Evolutionary conservation across 1,140 invertebrate species (phyloP), one percentile per base, ranked within the genome.

Genomic region (Scaptomyza hsui): DNA sequence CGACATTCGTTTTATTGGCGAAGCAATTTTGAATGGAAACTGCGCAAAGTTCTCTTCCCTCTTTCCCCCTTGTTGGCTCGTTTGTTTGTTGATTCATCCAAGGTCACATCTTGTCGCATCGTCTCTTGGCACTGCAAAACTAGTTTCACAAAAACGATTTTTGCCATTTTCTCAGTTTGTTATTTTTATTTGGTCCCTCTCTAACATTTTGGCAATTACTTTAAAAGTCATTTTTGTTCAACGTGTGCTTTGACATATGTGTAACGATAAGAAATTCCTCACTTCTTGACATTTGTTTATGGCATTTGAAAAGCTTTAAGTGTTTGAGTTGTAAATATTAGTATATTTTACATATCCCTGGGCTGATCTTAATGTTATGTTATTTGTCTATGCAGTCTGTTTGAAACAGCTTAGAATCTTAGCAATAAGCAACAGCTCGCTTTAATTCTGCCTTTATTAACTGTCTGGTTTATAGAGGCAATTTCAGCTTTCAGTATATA

Each of bases 1-100:
- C 74, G 81, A 78, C 78, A 88, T 86, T 67, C 82, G 82, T 68
- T 81, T 69, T 86, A 86, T 82, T 78, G 81, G 19, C 73, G 52
- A 62, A 72, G 48, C 70, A 64, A 82, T 86, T 29, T 86, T 88
- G 81, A 88, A 82, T 86, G 65, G 65, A 24, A 52, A 59, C 53
- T 52, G 55, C 52, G 57, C 49, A 72, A 62, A 60, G 72, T 72
- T 56, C 32, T 52, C 26, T 24, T 51, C 59, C 51, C 18, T 62
- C 56, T 32, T 71, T 76, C 64, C 19, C 67, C 47, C 55, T 45
- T 42, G 49, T 67, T 78, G 44, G 39, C 48, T 37, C 32, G 32
- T 37, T 37, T 37, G 32, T 12, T 37, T 37, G 32, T 37, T 72
- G 63, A 71, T 42, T 45, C 41, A 18, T 57, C 71, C 77, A 85